Conservation (phyloP, 2,113 vertebrate species). For the Laticauda laticaudata region DNA sequence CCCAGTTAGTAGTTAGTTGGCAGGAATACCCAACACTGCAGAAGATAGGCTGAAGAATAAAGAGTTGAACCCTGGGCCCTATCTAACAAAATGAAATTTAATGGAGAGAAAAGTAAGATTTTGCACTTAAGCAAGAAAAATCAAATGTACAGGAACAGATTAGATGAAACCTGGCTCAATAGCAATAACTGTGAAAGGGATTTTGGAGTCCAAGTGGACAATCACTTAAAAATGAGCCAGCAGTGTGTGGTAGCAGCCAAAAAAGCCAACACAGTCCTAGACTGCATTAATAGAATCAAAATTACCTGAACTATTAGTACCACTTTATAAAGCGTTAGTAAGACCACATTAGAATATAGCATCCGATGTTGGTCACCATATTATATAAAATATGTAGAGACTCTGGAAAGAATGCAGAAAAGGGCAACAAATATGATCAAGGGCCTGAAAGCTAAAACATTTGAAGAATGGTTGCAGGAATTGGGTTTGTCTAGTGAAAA, state of each 20-base stretch:
- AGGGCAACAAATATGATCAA: neutral
- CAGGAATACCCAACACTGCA: neutral
- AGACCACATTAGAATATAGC: neutral
- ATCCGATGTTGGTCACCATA: neutral
- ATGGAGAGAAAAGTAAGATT: neutral
- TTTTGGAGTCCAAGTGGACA: neutral
- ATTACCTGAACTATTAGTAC: neutral
- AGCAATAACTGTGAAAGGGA: neutral
- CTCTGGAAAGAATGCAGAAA: neutral
- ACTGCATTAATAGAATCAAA: neutral
- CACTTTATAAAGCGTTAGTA: neutral
- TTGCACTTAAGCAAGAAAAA: neutral
- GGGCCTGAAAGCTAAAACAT: neutral
- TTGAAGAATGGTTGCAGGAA: neutral
- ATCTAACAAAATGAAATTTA: neutral
- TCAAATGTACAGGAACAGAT: neutral
- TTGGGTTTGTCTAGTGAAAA: neutral
- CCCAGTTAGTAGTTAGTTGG: neutral
- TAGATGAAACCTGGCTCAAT: neutral
- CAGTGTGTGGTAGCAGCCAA: neutral
- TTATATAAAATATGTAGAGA: neutral
- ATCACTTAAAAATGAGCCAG: neutral
- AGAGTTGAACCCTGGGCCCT: neutral
- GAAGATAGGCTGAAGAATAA: neutral
- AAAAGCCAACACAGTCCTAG: neutral